Base-by-base conservation (phyloP, 1,140 invertebrate genomes). In the Pararge aegeria region DNA sequence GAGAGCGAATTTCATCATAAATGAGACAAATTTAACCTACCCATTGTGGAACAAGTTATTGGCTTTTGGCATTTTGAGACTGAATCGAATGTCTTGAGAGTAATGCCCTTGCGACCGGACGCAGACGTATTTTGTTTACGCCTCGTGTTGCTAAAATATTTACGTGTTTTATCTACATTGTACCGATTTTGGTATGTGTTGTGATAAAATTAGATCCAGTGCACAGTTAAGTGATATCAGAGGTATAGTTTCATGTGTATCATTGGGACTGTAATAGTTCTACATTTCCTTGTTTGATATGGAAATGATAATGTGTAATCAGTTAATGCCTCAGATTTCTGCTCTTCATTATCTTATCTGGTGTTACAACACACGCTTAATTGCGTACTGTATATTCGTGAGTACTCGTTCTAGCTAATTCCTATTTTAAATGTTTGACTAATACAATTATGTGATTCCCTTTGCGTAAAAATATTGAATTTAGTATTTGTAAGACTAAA, bases 41-140 rank as follows among this genome's bases (percentile, higher is more conserved):
- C 42, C 10, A 2, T 20, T 20, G 42, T 20, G 42, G 0, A 24
- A 42, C 15, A 20, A 20, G 42, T 46, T 46, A 20, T 46, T 46
- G 42, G 13, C 42, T 46, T 46, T 46, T 46, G 20, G 42, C 16
- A 20, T 46, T 46, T 46, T 46, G 42, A 46, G 10, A 16, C 42
- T 46, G 19, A 20, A 19, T 20, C 10, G 18, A 46, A 46, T 46
- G 19, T 46, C 18, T 46, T 13, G 64, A 70, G 77, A 74, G 70
- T 73, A 82, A 75, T 60, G 79, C 63, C 76, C 81, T 70, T 53
- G 18, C 61, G 74, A 54, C 80, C 82, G 80, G 76, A 68, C 78
- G 68, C 61, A 55, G 65, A 58, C 62, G 53, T 50, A 44, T 66
- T 66, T 55, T 78, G 71, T 82, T 79, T 72, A 53, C 50, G 30